Evolutionary conservation across 2,797 vertebrate genomes (phyloP).

Genomic region (Carcharodon carcharias): DNA sequence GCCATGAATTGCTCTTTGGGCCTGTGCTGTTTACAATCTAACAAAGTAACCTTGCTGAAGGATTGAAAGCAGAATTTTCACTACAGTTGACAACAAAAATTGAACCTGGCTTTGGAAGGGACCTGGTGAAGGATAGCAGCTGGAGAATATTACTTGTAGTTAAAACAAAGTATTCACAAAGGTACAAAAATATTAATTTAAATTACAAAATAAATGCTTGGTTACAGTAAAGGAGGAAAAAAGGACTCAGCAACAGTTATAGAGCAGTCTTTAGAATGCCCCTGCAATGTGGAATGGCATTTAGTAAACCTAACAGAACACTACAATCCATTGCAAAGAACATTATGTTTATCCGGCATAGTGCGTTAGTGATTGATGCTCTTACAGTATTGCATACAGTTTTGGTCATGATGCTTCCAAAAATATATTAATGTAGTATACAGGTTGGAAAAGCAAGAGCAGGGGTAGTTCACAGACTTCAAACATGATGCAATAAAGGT

Average conservation of each 20-base stretch:
- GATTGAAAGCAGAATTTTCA: neutral
- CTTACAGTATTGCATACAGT: neutral
- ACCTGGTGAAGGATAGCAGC: neutral
- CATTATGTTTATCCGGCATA: neutral
- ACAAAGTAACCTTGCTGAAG: neutral
- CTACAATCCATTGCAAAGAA: neutral
- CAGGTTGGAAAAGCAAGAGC: neutral
- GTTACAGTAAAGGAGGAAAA: neutral
- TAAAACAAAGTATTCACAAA: neutral
- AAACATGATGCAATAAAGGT: neutral
- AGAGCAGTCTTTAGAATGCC: neutral
- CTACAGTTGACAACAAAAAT: neutral
- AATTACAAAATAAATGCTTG: neutral
- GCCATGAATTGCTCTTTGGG: neutral
- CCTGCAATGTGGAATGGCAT: neutral
- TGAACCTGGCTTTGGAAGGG: neutral
- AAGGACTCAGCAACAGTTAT: neutral
- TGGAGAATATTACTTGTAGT: neutral
- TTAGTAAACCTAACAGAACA: neutral
- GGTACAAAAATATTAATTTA: neutral
- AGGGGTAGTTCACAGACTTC: neutral
- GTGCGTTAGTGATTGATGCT: neutral
- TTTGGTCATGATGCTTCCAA: neutral
- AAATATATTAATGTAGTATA: neutral
- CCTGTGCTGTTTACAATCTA: neutral